Base-by-base conservation (phyloP, 35 echinoderm and acorn worm species). In the Chiridota heheva region DNA sequence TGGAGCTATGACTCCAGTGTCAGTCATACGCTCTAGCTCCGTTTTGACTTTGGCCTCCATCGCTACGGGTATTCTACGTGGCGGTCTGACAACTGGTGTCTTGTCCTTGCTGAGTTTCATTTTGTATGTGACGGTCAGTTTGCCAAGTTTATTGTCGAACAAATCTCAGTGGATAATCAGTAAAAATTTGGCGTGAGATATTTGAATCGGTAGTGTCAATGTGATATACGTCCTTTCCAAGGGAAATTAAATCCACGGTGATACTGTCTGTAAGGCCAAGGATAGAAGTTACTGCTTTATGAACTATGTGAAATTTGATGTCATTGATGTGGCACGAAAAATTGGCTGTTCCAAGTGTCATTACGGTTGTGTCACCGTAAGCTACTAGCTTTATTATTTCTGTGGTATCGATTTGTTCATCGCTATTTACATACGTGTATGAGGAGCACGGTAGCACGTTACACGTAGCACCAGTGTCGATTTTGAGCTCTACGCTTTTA, bases 1-100 rank as follows among this genome's bases (percentile, higher is more conserved):
- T 40, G 72, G 67, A 10, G 60, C 18, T 22, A 86, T 87, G 0
- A 87, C 60, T 17, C 69, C 70, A 41, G 40, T 10, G 36, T 31
- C 37, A 18, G 27, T 26, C 84, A 86, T 87, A 7, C 47, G 25
- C 10, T 56, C 41, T 4, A 88, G 67, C 58, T 88, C 76, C 13
- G 16, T 12, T 28, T 81, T 88, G 2, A 88, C 39, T 63, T 88
- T 88, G 0, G 18, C 36, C 58, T 81, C 24, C 76, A 88, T 88
- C 1, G 86, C 75, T 24, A 42, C n/a, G 2, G 86, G 86, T 17
- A 88, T 47, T 37, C 55, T 69, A 17, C 76, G 33, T 57, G 86
- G 61, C 2, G 86, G 86, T 12, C 66, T 42, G 1, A 82, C 68
- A 40, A 81, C 78, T 4, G 76, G 86, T 18, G 57, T 24, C 17